Evolutionary conservation across 2,888 invertebrate species (phyloP).

Genomic region (Tipula unca): DNA sequence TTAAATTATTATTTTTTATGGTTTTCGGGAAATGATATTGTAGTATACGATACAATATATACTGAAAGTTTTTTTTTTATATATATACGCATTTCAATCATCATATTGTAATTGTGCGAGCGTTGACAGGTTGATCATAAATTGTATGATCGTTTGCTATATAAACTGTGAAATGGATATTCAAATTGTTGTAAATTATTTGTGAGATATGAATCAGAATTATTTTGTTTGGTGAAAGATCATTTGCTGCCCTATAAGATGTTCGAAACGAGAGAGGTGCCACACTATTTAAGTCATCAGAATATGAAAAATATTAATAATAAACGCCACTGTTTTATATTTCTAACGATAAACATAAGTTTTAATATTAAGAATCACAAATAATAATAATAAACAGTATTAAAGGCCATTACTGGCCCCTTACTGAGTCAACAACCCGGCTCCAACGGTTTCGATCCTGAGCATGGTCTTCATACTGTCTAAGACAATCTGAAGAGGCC

Average conservation of each 20-base stretch:
- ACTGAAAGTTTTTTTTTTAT: background rate
- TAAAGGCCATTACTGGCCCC: too few species aligned
- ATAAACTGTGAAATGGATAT: background rate
- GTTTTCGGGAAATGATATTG: background rate
- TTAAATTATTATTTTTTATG: background rate
- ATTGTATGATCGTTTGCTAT: background rate
- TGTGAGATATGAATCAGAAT: background rate
- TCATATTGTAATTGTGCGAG: background rate
- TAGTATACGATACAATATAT: too few species aligned
- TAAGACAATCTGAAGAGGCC: too few species aligned
- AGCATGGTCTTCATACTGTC: too few species aligned
- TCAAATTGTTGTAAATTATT: background rate
- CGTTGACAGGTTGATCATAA: background rate
- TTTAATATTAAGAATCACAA: too few species aligned
- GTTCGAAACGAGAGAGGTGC: background rate
- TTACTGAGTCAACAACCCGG: too few species aligned
- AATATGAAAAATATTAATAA: too few species aligned
- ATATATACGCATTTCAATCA: background rate
- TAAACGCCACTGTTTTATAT: too few species aligned
- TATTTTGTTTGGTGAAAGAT: background rate
- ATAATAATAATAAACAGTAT: too few species aligned
- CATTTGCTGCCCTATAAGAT: background rate
- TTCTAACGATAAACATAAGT: too few species aligned
- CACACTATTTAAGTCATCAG: too few species aligned
- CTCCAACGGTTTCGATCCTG: too few species aligned